Conservation (phyloP, 2,797 vertebrate species). For the Onychomys arenicola region DNA sequence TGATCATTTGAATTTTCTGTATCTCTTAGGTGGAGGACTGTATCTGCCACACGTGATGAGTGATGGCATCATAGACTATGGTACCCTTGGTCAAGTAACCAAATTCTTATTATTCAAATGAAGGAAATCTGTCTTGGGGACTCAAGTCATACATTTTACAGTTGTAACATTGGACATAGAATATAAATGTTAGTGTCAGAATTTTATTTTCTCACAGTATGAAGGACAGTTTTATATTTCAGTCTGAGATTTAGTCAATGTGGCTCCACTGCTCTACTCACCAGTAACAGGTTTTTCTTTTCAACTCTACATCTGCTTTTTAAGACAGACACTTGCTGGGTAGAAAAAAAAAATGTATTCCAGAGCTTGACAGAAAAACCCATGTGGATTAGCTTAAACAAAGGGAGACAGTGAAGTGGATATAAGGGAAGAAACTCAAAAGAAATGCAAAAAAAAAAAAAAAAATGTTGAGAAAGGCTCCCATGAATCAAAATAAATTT, state of each 20-base stretch:
- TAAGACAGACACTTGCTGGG: background rate
- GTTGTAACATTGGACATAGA: constrained; percentile 2
- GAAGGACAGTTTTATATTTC: background rate
- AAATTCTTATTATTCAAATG: constrained; percentile 48
- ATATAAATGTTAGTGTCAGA: constrained; percentile 29
- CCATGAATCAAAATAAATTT: background rate
- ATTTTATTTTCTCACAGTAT: background rate
- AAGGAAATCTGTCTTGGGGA: background rate
- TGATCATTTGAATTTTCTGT: constrained; percentile 5
- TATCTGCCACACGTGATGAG: constrained; percentile 7
- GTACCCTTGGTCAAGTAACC: constrained; percentile 53
- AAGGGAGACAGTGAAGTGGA: background rate
- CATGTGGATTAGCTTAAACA: background rate
- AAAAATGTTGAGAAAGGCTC: background rate
- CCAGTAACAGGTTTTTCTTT: background rate
- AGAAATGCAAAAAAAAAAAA: background rate
- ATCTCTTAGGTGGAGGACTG: background rate
- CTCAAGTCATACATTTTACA: background rate
- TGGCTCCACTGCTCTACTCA: background rate
- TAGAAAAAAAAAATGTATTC: background rate
- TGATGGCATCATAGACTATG: background rate
- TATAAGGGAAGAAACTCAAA: background rate
- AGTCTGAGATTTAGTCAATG: background rate
- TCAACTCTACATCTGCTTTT: background rate
- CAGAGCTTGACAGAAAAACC: background rate